A percentile compares a stretch with the other conserved stretches of the same genome.
Evolutionary conservation across 2,113 vertebrate genomes (phyloP).

Genomic region (Polyodon spathula): DNA sequence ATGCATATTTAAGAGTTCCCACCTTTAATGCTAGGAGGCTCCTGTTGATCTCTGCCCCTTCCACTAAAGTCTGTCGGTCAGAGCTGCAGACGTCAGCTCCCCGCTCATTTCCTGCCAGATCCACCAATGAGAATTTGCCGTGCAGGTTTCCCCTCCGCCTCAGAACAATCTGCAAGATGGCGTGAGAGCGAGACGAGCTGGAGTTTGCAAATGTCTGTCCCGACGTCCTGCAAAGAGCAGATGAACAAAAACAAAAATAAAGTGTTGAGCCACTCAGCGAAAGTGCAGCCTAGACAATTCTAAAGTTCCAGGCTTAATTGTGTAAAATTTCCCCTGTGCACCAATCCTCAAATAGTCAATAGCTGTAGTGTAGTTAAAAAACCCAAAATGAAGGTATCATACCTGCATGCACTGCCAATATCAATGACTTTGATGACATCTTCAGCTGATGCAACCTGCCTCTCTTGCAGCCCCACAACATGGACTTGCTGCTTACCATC

Average conservation of each 20-base stretch:
- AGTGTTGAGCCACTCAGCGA: not conserved
- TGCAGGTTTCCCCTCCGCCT: slow-evolving; percentile 61
- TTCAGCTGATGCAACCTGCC: slow-evolving; percentile 60
- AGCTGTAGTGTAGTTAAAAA: not conserved
- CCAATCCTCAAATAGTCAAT: too few species aligned
- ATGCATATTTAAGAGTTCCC: slow-evolving; percentile 1
- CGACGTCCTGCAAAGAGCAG: slow-evolving; percentile 67
- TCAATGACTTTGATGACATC: slow-evolving; percentile 86
- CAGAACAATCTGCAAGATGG: slow-evolving; percentile 85
- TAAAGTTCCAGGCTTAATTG: too few species aligned
- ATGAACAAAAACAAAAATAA: not conserved
- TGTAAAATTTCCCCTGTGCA: too few species aligned
- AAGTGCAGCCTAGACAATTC: too few species aligned
- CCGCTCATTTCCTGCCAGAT: slow-evolving; percentile 93
- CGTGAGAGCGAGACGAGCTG: slow-evolving; percentile 89
- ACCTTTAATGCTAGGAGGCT: slow-evolving; percentile 94
- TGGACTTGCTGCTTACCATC: slow-evolving; percentile 90
- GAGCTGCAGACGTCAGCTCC: slow-evolving; percentile 80
- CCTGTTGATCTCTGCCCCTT: slow-evolving; percentile 92
- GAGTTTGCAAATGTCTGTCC: slow-evolving; percentile 90
- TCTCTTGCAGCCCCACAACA: slow-evolving; percentile 83
- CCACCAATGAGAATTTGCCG: slow-evolving; percentile 90
- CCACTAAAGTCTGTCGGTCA: slow-evolving; percentile 79
- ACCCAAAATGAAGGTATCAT: slow-evolving; percentile 4
- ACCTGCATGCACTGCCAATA: slow-evolving; percentile 85